phyloP scores from a whole-genome alignment of 2,888 invertebrate genomes.

The Tenthredo amoena region DNA sequence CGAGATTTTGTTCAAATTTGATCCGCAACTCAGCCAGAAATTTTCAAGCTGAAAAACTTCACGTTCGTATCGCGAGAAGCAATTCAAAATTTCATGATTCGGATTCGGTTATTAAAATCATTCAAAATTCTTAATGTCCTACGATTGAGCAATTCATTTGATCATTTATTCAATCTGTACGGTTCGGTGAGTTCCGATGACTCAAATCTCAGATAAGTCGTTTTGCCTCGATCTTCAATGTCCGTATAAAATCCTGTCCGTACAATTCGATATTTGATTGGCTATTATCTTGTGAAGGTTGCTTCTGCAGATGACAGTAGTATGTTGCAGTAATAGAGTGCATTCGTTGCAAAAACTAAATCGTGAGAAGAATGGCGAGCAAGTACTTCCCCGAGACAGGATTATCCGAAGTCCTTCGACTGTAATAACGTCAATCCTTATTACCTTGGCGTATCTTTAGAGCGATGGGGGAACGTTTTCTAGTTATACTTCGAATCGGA shows the following conservation, averaged over 20 bases:
- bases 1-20: too few species aligned
- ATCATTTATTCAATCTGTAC: background rate
- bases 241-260: background rate
- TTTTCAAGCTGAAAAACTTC: too few species aligned
- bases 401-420: conserved; percentile 12
- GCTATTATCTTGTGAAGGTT: background rate
- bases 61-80: too few species aligned
- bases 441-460: background rate
- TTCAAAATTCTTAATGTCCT: too few species aligned
- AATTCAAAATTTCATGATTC: too few species aligned
- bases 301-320: conserved; percentile 8
- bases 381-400: background rate
- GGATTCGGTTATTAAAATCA: too few species aligned
- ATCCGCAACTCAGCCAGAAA: too few species aligned
- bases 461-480: background rate
- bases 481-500: background rate
- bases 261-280: background rate
- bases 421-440: background rate
- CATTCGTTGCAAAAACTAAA: background rate
- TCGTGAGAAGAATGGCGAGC: background rate
- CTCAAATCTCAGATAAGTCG: background rate
- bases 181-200: background rate
- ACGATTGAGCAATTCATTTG: too few species aligned
- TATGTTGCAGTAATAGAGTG: background rate
- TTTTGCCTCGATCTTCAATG: background rate